Base-by-base conservation (phyloP, 2,888 invertebrate species). In the Epistrophe grossulariae region DNA sequence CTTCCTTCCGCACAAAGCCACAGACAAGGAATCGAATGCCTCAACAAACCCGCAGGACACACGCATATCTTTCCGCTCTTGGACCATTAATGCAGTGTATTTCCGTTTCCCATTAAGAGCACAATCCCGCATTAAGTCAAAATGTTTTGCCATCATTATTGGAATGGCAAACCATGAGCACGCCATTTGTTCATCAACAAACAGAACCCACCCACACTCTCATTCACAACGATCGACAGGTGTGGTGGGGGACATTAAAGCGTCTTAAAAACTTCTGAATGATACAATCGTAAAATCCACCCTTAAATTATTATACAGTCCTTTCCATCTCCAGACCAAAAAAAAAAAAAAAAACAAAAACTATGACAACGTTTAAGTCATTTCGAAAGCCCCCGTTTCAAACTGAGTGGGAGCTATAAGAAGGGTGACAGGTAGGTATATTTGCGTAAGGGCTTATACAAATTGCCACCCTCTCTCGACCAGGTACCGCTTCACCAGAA, bases 31-130 rank as follows among this genome's bases (percentile, higher is more conserved):
- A 43, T 62, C 35, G 45, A 76, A 24, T 40, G 55, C n/a, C 24
- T 52, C 60, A 8, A n/a, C 17, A 11, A 31, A 40, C 35, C 64
- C 59, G 24, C 64, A 59, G 72, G 70, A 78, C 57, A 71, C 66
- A 55, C 71, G 82, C 70, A 76, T 64, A 74, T 77, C 70, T 57
- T 71, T 28, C 64, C 77, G 81, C 66, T 38, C 7, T 64, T 43
- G 52, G 64, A 71, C 62, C 71, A 71, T 71, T 79, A 79, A 60
- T 81, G 77, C 77, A 84, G 64, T 70, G 77, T 62, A 82, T 85
- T 82, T 79, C 82, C 73, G 78, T 15, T 52, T 48, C 57, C 62
- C 70, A 77, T 79, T 84, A 79, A 66, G 24, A 45, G 55, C 19
- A 5, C 40, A 62, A 40, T 35, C 59, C 66, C 70, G 62, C 55